A percentile compares a stretch with the other conserved stretches of the same genome.
Conservation (phyloP, 2,797 vertebrate species). For the Pampus argenteus region DNA sequence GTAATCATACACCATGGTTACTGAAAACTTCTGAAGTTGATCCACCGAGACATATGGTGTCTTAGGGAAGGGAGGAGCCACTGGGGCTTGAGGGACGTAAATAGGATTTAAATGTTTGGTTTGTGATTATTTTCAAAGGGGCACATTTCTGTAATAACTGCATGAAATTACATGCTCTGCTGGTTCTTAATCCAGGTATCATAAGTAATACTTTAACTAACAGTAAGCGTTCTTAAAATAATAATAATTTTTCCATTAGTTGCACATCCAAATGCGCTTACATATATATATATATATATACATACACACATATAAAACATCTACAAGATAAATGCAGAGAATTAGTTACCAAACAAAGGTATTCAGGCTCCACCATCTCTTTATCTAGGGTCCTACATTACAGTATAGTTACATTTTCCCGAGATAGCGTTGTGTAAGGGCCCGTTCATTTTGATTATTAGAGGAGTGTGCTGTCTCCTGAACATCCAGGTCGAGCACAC, state of each 20-base stretch:
- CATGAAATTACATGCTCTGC: constrained; percentile 45
- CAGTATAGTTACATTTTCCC: constrained; percentile 68
- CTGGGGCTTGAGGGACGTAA: constrained; percentile 59
- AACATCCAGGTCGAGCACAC: constrained; percentile 78
- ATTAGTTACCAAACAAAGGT: constrained; percentile 27
- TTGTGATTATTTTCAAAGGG: constrained; percentile 64
- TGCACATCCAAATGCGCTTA: constrained; percentile 24
- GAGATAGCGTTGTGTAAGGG: constrained; percentile 71
- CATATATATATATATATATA: not conserved
- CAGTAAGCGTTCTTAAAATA: not conserved
- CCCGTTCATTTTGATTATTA: constrained; percentile 82
- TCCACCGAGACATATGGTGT: constrained; percentile 86
- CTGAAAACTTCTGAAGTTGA: constrained; percentile 86
- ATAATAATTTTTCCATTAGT: not conserved
- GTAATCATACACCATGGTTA: constrained; percentile 86
- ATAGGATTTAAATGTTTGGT: constrained; percentile 77
- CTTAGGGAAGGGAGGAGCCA: constrained; percentile 69
- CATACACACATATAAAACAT: not conserved
- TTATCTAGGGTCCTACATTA: constrained; percentile 47
- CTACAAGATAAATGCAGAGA: constrained; percentile 24
- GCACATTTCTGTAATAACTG: constrained; percentile 47
- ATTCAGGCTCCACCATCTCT: constrained; percentile 12
- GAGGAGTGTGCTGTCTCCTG: constrained; percentile 71
- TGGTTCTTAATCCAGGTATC: constrained; percentile 37
- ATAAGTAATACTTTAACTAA: constrained; percentile 24